Base-by-base conservation (phyloP, 2,113 vertebrate genomes). In the Corapipo altera region DNA sequence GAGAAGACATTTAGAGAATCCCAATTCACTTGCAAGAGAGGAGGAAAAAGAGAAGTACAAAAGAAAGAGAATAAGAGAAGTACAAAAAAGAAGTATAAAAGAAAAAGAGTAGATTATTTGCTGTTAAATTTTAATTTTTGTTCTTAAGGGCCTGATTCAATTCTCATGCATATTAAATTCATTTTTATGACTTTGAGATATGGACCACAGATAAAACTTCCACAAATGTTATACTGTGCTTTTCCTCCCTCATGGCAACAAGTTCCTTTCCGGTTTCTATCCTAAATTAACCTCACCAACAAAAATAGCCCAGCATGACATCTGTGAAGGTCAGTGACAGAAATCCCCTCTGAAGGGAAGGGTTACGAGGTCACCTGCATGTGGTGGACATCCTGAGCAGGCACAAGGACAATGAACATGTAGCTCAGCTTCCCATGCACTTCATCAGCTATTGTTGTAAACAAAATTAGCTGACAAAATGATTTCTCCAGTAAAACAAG, bases 401-500 rank as follows among this genome's bases (percentile, higher is more conserved):
- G 66, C 86, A 79, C 44, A 37, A 43, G 28, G 91, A 72, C 51
- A 95, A 89, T 71, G 93, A 97, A 78, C 78, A 62, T 57, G 24
- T 32, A 91, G 72, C 80, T 64, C 49, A 90, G 75, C 93, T 98
- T 98, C 97, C 97, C 95, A 96, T 85, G 96, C 6, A 10, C 84
- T 57, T 49, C 72, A 88, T 91, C 76, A 80, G 35, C 97, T 94
- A 98, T 98, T 98, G 96, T 98, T 97, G 78, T 57, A 84, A 96
- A 94, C 58, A 98, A 94, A 98, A 97, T 97, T 92, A 89, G 75
- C 77, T 96, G 96, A 96, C 87, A 95, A 79, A 97, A 88, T 57
- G 27, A 85, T 85, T 87, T 86, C 78, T 92, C 65, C 88, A 88
- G 88, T 52, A 88, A 95, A 95, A 75, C 22, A 81, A 93, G 46